A percentile compares a stretch with the other conserved stretches of the same genome.
phyloP scores from a whole-genome alignment of 37 sponge, comb jelly and placozoan species.

The Ianthella basta region DNA sequence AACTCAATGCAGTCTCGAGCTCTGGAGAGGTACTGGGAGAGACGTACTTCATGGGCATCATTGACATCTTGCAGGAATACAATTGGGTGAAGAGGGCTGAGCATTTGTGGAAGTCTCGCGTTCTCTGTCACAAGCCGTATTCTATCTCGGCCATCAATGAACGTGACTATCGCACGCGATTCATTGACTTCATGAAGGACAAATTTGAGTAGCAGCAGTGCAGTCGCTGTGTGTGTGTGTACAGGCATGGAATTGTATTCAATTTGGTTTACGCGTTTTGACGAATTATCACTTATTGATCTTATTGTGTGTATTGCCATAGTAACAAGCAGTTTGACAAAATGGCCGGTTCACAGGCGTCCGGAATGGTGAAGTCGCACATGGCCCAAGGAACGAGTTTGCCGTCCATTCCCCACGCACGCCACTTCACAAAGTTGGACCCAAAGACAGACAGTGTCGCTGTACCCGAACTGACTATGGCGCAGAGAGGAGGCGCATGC shows the following conservation, averaged over 20 bases:
- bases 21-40: slow-evolving; percentile 2
- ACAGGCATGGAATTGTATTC: too few species aligned
- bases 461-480: too few species aligned
- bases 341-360: background rate
- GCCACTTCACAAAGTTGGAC: too few species aligned
- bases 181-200: slow-evolving; percentile 59
- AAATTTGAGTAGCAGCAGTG: slow-evolving; percentile 52
- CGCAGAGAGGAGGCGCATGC: too few species aligned
- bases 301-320: background rate
- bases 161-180: slow-evolving; percentile 67
- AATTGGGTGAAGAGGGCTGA: slow-evolving; percentile 75
- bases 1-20: too few species aligned
- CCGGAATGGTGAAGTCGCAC: too few species aligned
- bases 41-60: slow-evolving; percentile 85
- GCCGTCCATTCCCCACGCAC: too few species aligned
- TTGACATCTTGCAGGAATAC: slow-evolving; percentile 93
- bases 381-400: too few species aligned
- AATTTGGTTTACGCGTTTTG: too few species aligned
- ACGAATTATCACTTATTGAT: too few species aligned
- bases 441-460: too few species aligned
- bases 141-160: slow-evolving; percentile 76
- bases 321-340: background rate
- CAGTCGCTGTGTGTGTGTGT: too few species aligned
- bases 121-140: slow-evolving; percentile 51
- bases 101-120: slow-evolving; percentile 67